Base-by-base conservation (phyloP, 2,888 invertebrate species). In the Trichopria drosophilae region DNA sequence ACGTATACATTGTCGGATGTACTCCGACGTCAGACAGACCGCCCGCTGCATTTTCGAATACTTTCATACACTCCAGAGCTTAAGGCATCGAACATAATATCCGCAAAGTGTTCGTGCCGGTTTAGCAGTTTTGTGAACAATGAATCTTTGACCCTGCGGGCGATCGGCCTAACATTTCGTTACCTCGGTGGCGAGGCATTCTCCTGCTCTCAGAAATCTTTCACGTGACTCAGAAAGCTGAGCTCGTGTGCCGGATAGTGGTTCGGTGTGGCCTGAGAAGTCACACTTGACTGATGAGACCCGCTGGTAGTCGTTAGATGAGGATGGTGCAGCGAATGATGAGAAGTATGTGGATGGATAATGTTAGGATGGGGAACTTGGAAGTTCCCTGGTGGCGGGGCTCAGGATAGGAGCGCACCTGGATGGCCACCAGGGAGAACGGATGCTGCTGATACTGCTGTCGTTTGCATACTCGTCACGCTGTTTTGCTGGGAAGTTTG, bases 381-480 rank as follows among this genome's bases (percentile, higher is more conserved):
- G 40, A 73, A 70, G 74, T 73, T 75, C 76, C 76, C 76, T 58
- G 73, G 70, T 70, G 74, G 74, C 74, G 75, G 72, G 69, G 73
- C 77, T 77, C 77, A 77, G 75, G 77, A 77, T 58, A 76, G 66
- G 58, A 73, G 73, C 19, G 71, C 64, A 48, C 73, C 73, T 24
- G 75, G 69, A 63, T 75, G 75, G 35, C 74, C 73, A 29, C 71
- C 71, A 22, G 70, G 68, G 54, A 74, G 69, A 64, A 74, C 72
- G 35, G 73, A 73, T 36, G 73, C 67, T 39, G 67, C 68, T 34
- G 68, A 69, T 15, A 68, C 72, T 22, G 67, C 63, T 31, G 68
- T 66, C 24, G 4, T 32, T 32, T 13, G 34, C 24, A 31, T 73
- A 53, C 64, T 72, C 26, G 73, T 62, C n/a, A 72, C 72, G 36